Evolutionary conservation across 2,888 invertebrate species (phyloP).

Genomic region (Zygaena filipendulae): DNA sequence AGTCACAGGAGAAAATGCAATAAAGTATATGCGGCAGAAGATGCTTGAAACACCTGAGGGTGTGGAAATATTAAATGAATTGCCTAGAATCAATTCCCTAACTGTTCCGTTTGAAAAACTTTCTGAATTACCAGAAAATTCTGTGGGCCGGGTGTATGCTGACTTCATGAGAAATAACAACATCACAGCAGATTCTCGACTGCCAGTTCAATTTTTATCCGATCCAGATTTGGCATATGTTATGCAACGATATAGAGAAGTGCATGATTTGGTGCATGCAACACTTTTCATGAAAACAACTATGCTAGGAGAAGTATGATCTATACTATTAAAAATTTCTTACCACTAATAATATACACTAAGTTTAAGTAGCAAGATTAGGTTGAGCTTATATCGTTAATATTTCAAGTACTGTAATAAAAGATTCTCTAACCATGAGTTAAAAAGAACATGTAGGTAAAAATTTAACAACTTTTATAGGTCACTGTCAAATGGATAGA

Average conservation of each 20-base stretch:
- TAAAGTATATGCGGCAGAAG: conserved; percentile 75
- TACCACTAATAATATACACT: no score
- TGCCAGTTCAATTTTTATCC: conserved; percentile 90
- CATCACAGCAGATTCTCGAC: conserved; percentile 92
- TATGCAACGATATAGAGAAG: conserved; percentile 97
- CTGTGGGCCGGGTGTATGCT: conserved; percentile 87
- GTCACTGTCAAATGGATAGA: conserved; percentile 98
- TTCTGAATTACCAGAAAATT: conserved; percentile 77
- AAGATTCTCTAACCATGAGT: no score
- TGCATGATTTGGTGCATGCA: conserved; percentile 95
- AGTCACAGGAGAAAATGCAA: conserved; percentile 81
- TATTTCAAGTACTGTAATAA: no score
- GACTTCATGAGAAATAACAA: conserved; percentile 86
- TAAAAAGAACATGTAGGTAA: no score
- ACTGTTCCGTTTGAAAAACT: conserved; percentile 82
- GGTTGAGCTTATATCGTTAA: no score
- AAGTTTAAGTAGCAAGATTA: no score
- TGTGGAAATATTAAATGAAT: conserved; percentile 75
- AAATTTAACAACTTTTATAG: conserved; percentile 69
- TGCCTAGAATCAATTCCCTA: conserved; percentile 87
- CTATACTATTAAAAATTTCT: not conserved
- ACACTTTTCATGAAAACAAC: conserved; percentile 93
- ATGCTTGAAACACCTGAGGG: conserved; percentile 87
- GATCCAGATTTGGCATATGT: conserved; percentile 93
- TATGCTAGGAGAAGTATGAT: conserved; percentile 81